Conservation (phyloP, 2,797 vertebrate genomes). For the Myiotriccus ornatus region DNA sequence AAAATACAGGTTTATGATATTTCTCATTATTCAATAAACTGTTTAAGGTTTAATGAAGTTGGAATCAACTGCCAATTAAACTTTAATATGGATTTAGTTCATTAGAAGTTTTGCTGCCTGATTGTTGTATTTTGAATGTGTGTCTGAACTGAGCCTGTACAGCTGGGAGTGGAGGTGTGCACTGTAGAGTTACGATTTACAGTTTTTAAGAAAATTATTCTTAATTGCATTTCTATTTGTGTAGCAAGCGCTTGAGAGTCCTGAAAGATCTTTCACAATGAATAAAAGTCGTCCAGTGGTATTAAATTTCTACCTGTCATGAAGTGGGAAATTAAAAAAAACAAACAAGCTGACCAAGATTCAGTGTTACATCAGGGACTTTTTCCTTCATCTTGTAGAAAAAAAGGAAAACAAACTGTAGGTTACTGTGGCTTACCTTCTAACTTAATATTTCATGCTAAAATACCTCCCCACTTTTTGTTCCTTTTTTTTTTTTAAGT, state of each 20-base stretch:
- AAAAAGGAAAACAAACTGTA: not conserved
- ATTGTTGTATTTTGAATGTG: not conserved
- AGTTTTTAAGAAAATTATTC: not conserved
- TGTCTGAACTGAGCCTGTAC: not conserved
- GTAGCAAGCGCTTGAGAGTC: not conserved
- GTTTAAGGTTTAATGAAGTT: not conserved
- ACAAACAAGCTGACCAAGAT: not conserved
- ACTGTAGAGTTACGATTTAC: not conserved
- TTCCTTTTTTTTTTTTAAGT: not conserved
- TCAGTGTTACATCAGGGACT: not conserved
- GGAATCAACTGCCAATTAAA: not conserved
- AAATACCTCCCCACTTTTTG: not conserved
- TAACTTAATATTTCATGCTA: not conserved
- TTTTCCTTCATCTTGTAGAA: not conserved
- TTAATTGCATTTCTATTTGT: not conserved
- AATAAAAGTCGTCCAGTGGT: not conserved
- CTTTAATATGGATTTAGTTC: not conserved
- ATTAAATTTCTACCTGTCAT: not conserved
- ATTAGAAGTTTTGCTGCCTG: not conserved
- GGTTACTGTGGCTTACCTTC: not conserved
- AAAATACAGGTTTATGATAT: accelerated
- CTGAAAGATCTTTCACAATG: not conserved
- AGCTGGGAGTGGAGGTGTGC: not conserved
- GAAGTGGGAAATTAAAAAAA: not conserved
- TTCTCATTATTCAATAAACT: not conserved